Evolutionary conservation across 2,797 vertebrate species (phyloP).

Genomic region (Pteronotus mesoamericanus): DNA sequence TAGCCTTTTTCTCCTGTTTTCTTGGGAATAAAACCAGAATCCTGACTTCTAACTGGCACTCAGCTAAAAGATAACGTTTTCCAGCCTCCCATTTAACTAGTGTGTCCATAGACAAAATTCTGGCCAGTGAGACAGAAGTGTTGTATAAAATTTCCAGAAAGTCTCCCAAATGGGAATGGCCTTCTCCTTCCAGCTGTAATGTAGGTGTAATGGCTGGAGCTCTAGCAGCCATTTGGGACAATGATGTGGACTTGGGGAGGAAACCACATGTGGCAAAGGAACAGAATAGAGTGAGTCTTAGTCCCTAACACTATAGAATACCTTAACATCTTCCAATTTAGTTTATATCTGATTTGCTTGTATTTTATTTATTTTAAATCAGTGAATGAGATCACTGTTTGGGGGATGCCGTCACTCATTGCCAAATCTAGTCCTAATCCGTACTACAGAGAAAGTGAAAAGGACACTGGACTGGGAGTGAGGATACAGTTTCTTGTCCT

Average conservation of each 20-base stretch:
- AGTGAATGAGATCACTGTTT: not conserved
- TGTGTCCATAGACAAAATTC: not conserved
- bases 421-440: not conserved
- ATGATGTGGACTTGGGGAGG: not conserved
- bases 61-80: not conserved
- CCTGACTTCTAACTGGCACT: not conserved
- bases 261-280: not conserved
- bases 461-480: not conserved
- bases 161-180: not conserved
- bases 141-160: not conserved
- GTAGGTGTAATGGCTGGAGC: not conserved
- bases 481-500: not conserved
- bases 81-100: not conserved
- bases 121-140: not conserved
- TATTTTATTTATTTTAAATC: slow-evolving; percentile 10
- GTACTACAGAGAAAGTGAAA: not conserved
- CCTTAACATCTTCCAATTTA: not conserved
- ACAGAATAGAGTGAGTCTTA: not conserved
- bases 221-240: not conserved
- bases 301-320: not conserved
- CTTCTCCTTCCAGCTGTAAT: not conserved
- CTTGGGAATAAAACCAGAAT: not conserved
- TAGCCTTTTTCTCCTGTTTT: not conserved
- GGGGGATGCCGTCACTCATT: not conserved
- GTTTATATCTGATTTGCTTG: not conserved